A percentile compares a stretch with the other conserved stretches of the same genome.
phyloP scores from a whole-genome alignment of 1,140 invertebrate species.

The Musca domestica region DNA sequence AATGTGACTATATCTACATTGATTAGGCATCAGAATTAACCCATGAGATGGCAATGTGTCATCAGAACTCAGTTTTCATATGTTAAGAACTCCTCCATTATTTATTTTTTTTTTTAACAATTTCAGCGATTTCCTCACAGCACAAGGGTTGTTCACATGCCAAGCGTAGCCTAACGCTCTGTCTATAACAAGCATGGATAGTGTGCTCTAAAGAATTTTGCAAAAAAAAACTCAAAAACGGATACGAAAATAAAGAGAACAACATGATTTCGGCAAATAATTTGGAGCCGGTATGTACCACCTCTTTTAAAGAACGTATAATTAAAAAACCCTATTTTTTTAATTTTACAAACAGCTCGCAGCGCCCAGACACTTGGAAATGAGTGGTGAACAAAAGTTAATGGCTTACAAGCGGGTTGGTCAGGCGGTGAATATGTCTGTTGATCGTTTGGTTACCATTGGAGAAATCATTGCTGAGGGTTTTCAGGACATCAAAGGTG shows the following conservation, averaged over 20 bases:
- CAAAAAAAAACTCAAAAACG: neutral
- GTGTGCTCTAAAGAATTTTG: too few relatives aligned
- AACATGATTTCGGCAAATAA: constrained; percentile 12
- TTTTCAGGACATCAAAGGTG: constrained; percentile 92
- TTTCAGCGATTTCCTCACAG: too few relatives aligned
- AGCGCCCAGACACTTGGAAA: constrained; percentile 1
- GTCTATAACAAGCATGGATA: too few relatives aligned
- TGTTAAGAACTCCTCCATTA: too few relatives aligned
- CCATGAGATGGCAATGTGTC: too few relatives aligned
- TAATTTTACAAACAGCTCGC: neutral
- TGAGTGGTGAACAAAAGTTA: constrained; percentile 14
- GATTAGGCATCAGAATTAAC: too few relatives aligned
- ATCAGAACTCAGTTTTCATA: too few relatives aligned
- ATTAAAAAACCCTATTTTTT: neutral
- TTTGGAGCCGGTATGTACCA: neutral
- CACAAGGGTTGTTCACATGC: too few relatives aligned
- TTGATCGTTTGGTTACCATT: constrained; percentile 95
- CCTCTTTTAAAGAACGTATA: neutral
- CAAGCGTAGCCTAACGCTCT: too few relatives aligned
- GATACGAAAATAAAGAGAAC: neutral
- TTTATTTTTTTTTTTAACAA: too few relatives aligned
- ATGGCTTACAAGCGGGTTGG: constrained; percentile 85
- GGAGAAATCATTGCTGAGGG: constrained; percentile 98
- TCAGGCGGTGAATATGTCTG: constrained; percentile 91
- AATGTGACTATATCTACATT: too few relatives aligned